Evolutionary conservation across 2,113 vertebrate species (phyloP).

Genomic region (Dermatemys mawii): DNA sequence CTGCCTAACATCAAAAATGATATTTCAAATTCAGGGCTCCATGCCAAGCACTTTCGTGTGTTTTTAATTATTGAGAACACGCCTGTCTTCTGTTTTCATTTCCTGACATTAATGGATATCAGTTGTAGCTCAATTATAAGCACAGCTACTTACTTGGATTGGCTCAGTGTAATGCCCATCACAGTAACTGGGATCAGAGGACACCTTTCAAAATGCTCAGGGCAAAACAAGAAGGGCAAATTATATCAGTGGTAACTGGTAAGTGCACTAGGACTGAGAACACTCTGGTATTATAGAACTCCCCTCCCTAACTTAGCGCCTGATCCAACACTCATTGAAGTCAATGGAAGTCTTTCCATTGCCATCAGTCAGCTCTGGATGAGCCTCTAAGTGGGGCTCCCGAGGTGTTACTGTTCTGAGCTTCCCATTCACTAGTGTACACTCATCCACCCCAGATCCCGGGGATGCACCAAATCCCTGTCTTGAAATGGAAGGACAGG

Average conservation of each 20-base stretch:
- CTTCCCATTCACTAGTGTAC: not conserved
- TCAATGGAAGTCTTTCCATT: not conserved
- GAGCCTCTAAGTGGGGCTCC: not conserved
- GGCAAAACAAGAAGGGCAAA: not conserved
- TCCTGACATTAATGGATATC: not conserved
- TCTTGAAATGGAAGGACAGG: not conserved
- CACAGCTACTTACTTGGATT: not conserved
- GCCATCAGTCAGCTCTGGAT: not conserved
- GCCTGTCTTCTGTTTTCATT: constrained; percentile 38
- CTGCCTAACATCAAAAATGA: not conserved
- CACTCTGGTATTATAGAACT: not conserved
- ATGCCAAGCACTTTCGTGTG: not conserved
- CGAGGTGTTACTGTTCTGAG: not conserved
- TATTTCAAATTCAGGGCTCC: not conserved
- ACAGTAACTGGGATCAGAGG: not conserved
- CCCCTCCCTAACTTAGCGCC: not conserved
- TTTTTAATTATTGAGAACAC: constrained; percentile 7
- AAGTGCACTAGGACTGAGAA: not conserved
- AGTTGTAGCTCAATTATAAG: constrained; percentile 6
- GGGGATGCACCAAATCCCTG: not conserved
- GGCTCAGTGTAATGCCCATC: not conserved
- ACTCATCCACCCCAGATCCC: not conserved
- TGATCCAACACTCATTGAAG: not conserved
- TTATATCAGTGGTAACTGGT: not conserved
- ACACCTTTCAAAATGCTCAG: not conserved